Percentiles rank a stretch among this genome's conserved stretches.
These are phyloP conservation scores for Gyps fulvus DNA, from an alignment of 2,113 vertebrate species.

Conservation along the genomic window DNA sequence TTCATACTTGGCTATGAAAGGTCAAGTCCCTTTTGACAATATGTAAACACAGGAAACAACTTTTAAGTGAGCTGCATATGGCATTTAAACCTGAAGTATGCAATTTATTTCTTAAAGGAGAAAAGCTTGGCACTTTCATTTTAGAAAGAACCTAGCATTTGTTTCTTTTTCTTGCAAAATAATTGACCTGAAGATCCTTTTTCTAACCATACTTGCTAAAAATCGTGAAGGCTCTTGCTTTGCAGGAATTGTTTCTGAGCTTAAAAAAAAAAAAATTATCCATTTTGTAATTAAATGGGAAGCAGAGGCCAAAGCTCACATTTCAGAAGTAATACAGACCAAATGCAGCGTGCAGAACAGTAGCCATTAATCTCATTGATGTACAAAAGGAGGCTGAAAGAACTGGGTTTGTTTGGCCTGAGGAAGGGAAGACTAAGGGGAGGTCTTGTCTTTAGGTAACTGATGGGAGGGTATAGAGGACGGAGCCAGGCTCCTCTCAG, in stretches of 20 bases:
- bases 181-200: background rate
- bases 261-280: background rate
- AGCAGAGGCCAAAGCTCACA: background rate
- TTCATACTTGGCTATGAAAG: background rate
- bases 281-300: background rate
- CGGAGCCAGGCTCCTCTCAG: background rate
- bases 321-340: background rate
- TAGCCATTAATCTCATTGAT: background rate
- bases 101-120: background rate
- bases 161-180: background rate
- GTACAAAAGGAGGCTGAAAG: background rate
- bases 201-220: background rate
- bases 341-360: background rate
- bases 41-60: background rate
- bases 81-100: background rate
- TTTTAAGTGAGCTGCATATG: background rate
- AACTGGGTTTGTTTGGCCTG: background rate
- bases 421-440: background rate
- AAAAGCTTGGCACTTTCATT: background rate
- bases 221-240: background rate
- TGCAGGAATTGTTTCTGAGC: background rate
- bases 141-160: background rate
- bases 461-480: background rate
- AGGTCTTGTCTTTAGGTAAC: accelerated
- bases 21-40: background rate